These are phyloP conservation scores for Drosophila heteroneura DNA, from an alignment of 2,888 invertebrate genomes.

Conservation along the genomic window DNA sequence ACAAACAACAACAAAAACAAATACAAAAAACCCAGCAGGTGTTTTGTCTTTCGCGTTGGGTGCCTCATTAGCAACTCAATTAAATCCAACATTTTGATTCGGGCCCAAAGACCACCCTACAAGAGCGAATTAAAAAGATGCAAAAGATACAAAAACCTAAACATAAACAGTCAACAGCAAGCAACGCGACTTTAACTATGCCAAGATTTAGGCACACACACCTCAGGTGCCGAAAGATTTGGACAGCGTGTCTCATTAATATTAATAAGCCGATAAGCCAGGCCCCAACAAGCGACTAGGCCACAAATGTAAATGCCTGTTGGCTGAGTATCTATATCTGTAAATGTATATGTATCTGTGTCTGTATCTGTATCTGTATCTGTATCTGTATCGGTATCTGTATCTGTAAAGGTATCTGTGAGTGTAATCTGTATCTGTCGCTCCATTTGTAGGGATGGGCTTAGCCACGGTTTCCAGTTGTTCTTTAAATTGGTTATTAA, in stretches of 20 bases:
- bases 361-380: not conserved
- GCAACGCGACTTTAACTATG: constrained; percentile 45
- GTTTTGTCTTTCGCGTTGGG: not conserved
- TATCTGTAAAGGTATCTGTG: not conserved
- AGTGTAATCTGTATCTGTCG: not conserved
- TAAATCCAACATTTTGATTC: constrained; percentile 23
- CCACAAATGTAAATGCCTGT: constrained; percentile 18
- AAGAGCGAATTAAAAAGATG: constrained; percentile 22
- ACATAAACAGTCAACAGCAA: constrained; percentile 29
- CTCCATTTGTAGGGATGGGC: constrained; percentile 37
- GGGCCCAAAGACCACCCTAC: constrained; percentile 50
- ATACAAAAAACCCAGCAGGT: not conserved
- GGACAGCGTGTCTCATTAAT: constrained; percentile 68
- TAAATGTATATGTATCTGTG: not conserved
- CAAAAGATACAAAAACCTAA: constrained; percentile 44
- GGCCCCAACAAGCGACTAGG: constrained; percentile 20
- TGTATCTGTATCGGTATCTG: not conserved
- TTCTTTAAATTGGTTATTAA: constrained; percentile 4
- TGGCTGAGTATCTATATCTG: not conserved
- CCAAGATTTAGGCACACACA: constrained; percentile 59
- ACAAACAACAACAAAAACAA: not conserved
- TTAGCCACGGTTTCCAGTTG: constrained; percentile 14
- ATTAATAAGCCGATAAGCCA: constrained; percentile 57
- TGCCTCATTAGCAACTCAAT: constrained; percentile 38
- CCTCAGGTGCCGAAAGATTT: constrained; percentile 68